Conservation (phyloP, 2,888 invertebrate genomes). For the Empis stercorea region DNA sequence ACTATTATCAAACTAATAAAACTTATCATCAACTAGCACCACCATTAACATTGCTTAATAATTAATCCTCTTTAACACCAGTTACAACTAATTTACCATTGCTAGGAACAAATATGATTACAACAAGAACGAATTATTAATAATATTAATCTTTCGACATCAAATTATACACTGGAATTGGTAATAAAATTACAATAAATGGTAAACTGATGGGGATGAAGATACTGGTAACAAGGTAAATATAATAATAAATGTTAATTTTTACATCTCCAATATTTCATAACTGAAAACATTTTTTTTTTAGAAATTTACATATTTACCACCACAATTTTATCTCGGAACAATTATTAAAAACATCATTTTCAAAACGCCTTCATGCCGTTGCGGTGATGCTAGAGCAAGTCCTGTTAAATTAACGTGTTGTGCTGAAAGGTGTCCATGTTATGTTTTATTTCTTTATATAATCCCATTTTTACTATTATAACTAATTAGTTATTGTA, state of each 20-base stretch:
- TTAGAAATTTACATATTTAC: constrained; percentile 12
- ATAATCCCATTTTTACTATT: too few species aligned
- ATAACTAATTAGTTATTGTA: too few species aligned
- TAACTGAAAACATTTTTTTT: constrained; percentile 1
- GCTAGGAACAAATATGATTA: too few species aligned
- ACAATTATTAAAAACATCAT: constrained; percentile 14
- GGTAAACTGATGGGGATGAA: constrained; percentile 52
- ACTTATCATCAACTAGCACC: background rate
- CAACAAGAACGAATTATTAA: background rate
- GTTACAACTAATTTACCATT: background rate
- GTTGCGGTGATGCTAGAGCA: constrained; percentile 83
- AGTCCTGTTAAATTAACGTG: constrained; percentile 84
- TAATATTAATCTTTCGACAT: constrained; percentile 6
- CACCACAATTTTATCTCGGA: constrained; percentile 9
- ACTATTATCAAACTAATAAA: constrained; percentile 3
- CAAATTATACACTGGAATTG: constrained; percentile 58
- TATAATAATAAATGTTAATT: too few species aligned
- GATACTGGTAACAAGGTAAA: constrained; percentile 34
- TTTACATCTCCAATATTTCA: too few species aligned
- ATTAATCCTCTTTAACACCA: background rate
- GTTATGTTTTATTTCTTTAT: too few species aligned
- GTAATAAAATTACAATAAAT: constrained; percentile 71
- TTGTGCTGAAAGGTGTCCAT: constrained; percentile 87
- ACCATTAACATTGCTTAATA: background rate
- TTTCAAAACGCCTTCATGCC: constrained; percentile 62